Percentiles rank a stretch among this genome's conserved stretches.
Conservation (phyloP, 2,888 invertebrate genomes). For the Masnerella sp. region DNA sequence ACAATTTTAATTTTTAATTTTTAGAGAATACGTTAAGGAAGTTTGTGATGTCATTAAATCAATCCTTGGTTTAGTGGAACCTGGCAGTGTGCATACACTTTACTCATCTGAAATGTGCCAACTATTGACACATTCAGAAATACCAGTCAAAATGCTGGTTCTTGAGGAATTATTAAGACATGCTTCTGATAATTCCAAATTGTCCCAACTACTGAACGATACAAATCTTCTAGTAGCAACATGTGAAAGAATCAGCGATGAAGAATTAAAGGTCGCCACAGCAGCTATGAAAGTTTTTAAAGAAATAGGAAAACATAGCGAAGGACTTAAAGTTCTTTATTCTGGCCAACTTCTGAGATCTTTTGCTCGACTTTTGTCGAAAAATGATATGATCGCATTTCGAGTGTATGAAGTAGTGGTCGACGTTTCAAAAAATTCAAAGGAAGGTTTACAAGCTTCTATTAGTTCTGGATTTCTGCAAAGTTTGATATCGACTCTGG, state of each 20-base stretch:
- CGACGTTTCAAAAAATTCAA: conserved; percentile 82
- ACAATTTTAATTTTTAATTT: conserved; percentile 4
- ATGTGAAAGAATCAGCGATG: conserved; percentile 81
- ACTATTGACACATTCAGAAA: conserved; percentile 64
- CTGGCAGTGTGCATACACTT: conserved; percentile 64
- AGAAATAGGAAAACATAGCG: conserved; percentile 76
- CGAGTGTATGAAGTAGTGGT: conserved; percentile 86
- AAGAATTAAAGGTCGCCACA: conserved; percentile 81
- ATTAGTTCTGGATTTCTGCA: conserved; percentile 82
- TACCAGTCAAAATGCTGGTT: conserved; percentile 64
- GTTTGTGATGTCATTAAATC: conserved; percentile 67
- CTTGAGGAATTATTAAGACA: conserved; percentile 66
- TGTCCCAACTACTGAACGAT: conserved; percentile 78
- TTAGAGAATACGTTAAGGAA: conserved; percentile 66
- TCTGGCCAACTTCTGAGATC: conserved; percentile 80
- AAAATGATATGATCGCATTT: conserved; percentile 82
- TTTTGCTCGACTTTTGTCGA: conserved; percentile 80
- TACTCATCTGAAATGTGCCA: conserved; percentile 67
- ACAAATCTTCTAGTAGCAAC: conserved; percentile 80
- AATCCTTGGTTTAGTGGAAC: conserved; percentile 63
- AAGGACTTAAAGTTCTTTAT: conserved; percentile 79
- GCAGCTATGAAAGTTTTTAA: conserved; percentile 81
- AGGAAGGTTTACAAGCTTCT: conserved; percentile 81
- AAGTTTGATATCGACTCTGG: conserved; percentile 83
- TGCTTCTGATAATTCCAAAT: conserved; percentile 60